phyloP scores from a whole-genome alignment of 2,888 invertebrate genomes.

The Lumbricus terrestris region DNA sequence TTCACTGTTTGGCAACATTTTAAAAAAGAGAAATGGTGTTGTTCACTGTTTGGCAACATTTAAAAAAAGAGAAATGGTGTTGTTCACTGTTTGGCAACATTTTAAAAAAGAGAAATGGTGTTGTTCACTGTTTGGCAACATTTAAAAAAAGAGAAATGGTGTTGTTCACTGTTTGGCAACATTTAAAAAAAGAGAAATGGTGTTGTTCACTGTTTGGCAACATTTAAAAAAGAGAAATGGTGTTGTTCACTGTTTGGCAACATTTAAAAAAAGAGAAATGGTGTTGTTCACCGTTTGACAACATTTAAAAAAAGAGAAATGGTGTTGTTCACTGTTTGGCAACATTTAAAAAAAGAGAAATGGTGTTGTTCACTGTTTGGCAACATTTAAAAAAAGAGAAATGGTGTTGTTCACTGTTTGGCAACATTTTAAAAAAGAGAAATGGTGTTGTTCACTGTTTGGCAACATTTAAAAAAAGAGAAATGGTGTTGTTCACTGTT shows the following conservation, averaged over 20 bases:
- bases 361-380: constrained; percentile 8
- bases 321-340: constrained; percentile 11
- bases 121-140: neutral
- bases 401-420: constrained; percentile 9
- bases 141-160: neutral
- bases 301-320: neutral
- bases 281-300: constrained; percentile 8
- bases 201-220: constrained; percentile 8
- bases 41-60: neutral
- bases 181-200: neutral
- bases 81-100: neutral
- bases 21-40: neutral
- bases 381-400: neutral
- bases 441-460: constrained; percentile 6
- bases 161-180: neutral
- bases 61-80: neutral
- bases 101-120: neutral
- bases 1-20: neutral
- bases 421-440: neutral
- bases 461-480: neutral
- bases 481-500: constrained; percentile 7
- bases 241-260: constrained; percentile 8
- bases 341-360: neutral
- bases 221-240: neutral
- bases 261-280: neutral